Percentiles rank a stretch among this genome's conserved stretches.
Evolutionary conservation across 1,140 invertebrate genomes (phyloP).

Genomic region (Drosophila jambulina): DNA sequence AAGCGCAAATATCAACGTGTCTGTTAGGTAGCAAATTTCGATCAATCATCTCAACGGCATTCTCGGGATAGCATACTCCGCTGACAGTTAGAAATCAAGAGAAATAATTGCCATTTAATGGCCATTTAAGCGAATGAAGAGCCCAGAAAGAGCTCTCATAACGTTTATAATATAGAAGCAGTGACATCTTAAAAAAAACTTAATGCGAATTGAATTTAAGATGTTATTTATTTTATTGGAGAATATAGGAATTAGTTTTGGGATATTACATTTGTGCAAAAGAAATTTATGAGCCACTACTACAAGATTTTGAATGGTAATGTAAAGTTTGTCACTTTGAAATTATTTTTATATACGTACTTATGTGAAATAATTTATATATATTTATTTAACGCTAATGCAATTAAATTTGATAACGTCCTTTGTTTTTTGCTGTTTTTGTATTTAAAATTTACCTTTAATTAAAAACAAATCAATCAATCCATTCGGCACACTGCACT

Average conservation of each 20-base stretch:
- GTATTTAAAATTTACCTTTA: neutral
- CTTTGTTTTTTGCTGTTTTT: neutral
- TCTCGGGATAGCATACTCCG: conserved; percentile 28
- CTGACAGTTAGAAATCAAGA: conserved; percentile 25
- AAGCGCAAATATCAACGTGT: conserved; percentile 25
- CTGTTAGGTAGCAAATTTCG: conserved; percentile 33
- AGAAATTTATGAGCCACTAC: neutral
- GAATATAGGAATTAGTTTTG: neutral
- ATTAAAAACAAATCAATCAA: neutral
- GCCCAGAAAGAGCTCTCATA: neutral
- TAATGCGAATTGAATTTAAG: neutral
- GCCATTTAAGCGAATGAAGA: conserved; percentile 5
- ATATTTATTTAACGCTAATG: no score
- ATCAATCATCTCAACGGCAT: conserved; percentile 36
- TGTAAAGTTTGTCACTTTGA: no score
- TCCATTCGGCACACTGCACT: conserved; percentile 3
- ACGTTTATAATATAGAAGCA: neutral
- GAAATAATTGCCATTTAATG: conserved; percentile 20
- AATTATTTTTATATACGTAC: no score
- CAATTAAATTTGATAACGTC: no score
- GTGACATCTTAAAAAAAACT: neutral
- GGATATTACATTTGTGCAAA: neutral
- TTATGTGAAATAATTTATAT: no score
- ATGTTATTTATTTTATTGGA: neutral
- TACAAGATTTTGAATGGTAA: no score